phyloP scores from a whole-genome alignment of 2,113 vertebrate species.

The Macrotis lagotis region DNA sequence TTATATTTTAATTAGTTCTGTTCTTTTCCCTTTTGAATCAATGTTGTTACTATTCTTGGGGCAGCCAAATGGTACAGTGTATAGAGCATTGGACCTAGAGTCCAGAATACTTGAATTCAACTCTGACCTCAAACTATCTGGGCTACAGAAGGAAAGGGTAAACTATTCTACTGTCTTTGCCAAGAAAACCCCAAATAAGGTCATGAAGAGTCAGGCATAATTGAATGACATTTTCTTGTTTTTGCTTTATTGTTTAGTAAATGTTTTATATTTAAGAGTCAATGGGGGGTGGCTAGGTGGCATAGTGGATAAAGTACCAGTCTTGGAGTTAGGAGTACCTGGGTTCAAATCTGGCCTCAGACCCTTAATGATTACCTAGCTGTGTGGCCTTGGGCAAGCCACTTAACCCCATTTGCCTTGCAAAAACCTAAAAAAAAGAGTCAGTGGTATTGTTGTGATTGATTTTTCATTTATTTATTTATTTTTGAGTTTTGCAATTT shows the following conservation, averaged over 20 bases:
- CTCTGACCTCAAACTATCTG: background rate
- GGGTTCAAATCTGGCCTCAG: too few species aligned
- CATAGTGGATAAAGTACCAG: too few species aligned
- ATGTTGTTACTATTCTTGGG: background rate
- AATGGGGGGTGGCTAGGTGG: too few species aligned
- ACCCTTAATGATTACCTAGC: too few species aligned
- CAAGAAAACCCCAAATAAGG: background rate
- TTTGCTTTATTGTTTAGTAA: background rate
- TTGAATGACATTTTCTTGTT: background rate
- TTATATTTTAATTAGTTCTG: background rate
- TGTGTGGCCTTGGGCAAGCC: too few species aligned
- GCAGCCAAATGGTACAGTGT: background rate
- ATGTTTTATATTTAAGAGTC: background rate
- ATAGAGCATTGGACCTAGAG: background rate
- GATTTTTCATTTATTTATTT: too few species aligned
- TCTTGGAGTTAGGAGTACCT: too few species aligned
- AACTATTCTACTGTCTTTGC: background rate
- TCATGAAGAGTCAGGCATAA: background rate
- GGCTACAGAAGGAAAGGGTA: background rate
- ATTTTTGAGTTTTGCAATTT: too few species aligned
- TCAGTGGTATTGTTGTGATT: too few species aligned
- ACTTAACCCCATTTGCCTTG: too few species aligned
- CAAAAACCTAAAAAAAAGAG: too few species aligned
- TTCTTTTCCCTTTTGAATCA: background rate
- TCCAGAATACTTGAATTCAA: background rate